phyloP scores from a whole-genome alignment of 2,888 invertebrate species.

The Lathronympha strigana region DNA sequence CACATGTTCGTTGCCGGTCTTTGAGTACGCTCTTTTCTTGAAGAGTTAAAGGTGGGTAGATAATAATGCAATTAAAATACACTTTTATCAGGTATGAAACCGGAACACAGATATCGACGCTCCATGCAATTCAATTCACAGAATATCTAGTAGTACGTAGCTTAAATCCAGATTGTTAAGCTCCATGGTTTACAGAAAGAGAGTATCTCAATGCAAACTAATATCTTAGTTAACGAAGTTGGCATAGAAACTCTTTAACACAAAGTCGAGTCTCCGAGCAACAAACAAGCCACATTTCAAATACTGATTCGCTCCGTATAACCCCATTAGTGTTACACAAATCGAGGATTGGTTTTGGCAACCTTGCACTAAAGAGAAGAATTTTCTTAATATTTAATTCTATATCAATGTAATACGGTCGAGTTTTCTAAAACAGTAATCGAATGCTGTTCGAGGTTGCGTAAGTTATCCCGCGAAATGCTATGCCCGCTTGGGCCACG shows the following conservation, averaged over 20 bases:
- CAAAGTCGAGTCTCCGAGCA: slow-evolving; percentile 16
- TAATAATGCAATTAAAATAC: too few relatives aligned
- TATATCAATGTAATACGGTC: neutral
- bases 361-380: neutral
- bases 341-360: slow-evolving; percentile 19
- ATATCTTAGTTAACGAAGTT: slow-evolving; percentile 23
- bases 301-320: slow-evolving; percentile 59
- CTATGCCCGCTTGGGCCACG: slow-evolving; percentile 67
- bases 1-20: too few relatives aligned
- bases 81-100: too few relatives aligned
- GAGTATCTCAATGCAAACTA: slow-evolving; percentile 4
- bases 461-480: slow-evolving; percentile 45
- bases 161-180: neutral
- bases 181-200: neutral
- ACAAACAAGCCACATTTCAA: slow-evolving; percentile 44
- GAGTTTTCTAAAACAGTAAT: neutral
- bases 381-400: neutral
- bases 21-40: too few relatives aligned
- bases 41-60: too few relatives aligned
- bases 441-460: slow-evolving; percentile 7
- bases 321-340: slow-evolving; percentile 75
- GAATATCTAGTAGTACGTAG: neutral
- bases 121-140: neutral
- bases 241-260: slow-evolving; percentile 34
- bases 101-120: neutral